A percentile compares a stretch with the other conserved stretches of the same genome.
These are phyloP conservation scores for Leptoclinus maculatus DNA, from an alignment of 2,797 vertebrate species.

Conservation along the genomic window DNA sequence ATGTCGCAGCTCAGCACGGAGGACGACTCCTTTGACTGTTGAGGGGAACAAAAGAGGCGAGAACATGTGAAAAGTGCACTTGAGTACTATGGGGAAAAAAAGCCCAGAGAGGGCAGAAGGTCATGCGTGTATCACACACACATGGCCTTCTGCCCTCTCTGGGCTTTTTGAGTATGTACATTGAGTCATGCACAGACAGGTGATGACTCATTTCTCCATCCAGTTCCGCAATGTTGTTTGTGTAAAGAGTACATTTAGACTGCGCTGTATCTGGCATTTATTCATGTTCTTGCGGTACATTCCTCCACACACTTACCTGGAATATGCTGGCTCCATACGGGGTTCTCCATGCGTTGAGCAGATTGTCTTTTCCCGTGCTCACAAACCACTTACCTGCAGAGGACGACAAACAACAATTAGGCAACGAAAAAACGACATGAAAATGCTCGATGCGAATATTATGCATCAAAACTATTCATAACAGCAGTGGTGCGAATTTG, in stretches of 20 bases:
- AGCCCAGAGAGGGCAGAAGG: not conserved
- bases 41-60: constrained; percentile 32
- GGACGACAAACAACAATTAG: constrained; percentile 31
- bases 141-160: too few relatives aligned
- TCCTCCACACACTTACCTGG: constrained; percentile 76
- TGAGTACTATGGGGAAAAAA: not conserved
- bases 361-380: constrained; percentile 89
- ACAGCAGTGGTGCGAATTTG: not conserved
- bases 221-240: not conserved
- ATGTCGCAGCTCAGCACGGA: constrained; percentile 90
- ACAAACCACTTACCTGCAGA: constrained; percentile 89
- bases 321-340: constrained; percentile 90
- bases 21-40: constrained; percentile 88
- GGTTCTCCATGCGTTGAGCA: constrained; percentile 89
- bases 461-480: not conserved
- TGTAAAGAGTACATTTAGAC: not conserved
- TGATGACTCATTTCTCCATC: not conserved
- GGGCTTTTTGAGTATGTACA: too few relatives aligned
- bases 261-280: not conserved
- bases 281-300: not conserved
- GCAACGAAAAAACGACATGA: not conserved
- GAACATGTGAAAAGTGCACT: not conserved
- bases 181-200: too few relatives aligned
- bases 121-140: too few relatives aligned
- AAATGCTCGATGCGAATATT: not conserved